Percentiles rank a stretch among this genome's conserved stretches.
These are phyloP conservation scores for Crioceris asparagi DNA, from an alignment of 2,888 invertebrate genomes.

Conservation along the genomic window DNA sequence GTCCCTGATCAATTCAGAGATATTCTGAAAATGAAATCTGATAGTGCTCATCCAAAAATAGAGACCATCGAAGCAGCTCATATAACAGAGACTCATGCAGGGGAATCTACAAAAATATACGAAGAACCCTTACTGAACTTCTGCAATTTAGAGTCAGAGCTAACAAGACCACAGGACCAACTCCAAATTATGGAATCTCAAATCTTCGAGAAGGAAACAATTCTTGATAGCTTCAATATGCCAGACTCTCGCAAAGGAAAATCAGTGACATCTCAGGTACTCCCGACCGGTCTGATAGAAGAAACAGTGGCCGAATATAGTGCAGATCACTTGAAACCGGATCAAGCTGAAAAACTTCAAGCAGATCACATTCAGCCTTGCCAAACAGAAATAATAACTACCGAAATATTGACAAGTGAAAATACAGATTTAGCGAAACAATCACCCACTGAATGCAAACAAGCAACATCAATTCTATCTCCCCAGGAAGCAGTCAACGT, in stretches of 20 bases:
- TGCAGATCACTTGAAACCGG: constrained; percentile 25
- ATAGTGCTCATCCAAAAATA: constrained; percentile 43
- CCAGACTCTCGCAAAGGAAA: constrained; percentile 45
- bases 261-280: constrained; percentile 39
- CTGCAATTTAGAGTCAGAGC: constrained; percentile 35
- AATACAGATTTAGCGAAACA: constrained; percentile 23
- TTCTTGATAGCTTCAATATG: constrained; percentile 40
- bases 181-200: constrained; percentile 52
- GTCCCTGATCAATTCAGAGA: constrained; percentile 42
- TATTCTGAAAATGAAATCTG: constrained; percentile 43
- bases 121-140: constrained; percentile 32
- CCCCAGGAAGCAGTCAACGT: constrained; percentile 41
- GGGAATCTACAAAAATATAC: constrained; percentile 53
- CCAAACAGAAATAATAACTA: constrained; percentile 40
- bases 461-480: constrained; percentile 34
- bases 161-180: constrained; percentile 48
- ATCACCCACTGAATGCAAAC: constrained; percentile 12
- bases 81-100: constrained; percentile 47
- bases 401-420: constrained; percentile 45
- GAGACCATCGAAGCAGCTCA: constrained; percentile 55
- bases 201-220: constrained; percentile 53
- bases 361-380: constrained; percentile 38
- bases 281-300: constrained; percentile 44
- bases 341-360: constrained; percentile 26
- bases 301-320: constrained; percentile 38